phyloP scores from a whole-genome alignment of 2,797 vertebrate species.

The Leucoraja ocellata region DNA sequence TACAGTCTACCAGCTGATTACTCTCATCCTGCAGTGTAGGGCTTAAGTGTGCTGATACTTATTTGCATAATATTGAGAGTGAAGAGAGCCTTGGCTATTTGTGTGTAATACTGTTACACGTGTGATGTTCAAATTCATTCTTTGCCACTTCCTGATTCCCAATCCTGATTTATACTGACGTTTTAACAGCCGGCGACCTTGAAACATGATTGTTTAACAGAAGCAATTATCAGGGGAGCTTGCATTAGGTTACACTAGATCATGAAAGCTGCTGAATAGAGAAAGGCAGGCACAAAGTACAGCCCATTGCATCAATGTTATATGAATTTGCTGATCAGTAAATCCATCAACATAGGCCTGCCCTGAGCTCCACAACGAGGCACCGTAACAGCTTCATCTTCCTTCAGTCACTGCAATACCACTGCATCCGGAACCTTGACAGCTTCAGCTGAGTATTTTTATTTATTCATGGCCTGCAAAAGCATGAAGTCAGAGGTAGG shows the following conservation, averaged over 20 bases:
- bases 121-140: conserved; percentile 4
- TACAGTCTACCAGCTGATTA: not conserved
- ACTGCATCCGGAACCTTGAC: conserved; percentile 41
- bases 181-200: conserved; percentile 61
- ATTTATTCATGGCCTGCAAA: conserved; percentile 46
- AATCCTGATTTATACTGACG: conserved; percentile 38
- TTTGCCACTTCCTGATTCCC: conserved; percentile 9
- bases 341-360: conserved; percentile 48
- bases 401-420: conserved; percentile 44
- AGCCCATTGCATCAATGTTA: conserved; percentile 52
- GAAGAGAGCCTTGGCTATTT: not conserved
- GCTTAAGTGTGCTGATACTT: not conserved
- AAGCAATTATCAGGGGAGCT: conserved; percentile 44
- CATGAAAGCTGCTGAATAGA: conserved; percentile 46
- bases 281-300: conserved; percentile 47
- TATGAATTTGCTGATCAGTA: conserved; percentile 56
- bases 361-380: conserved; percentile 44
- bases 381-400: conserved; percentile 48
- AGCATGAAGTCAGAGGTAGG: conserved; percentile 59
- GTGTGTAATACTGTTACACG: conserved; percentile 28
- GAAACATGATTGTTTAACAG: conserved; percentile 48
- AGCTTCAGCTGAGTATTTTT: conserved; percentile 46
- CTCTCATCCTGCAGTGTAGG: conserved; percentile 17
- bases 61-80: not conserved
- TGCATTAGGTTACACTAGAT: conserved; percentile 38